Base-by-base conservation (phyloP, 2,888 invertebrate species). In the Drosophila kambysellisi region DNA sequence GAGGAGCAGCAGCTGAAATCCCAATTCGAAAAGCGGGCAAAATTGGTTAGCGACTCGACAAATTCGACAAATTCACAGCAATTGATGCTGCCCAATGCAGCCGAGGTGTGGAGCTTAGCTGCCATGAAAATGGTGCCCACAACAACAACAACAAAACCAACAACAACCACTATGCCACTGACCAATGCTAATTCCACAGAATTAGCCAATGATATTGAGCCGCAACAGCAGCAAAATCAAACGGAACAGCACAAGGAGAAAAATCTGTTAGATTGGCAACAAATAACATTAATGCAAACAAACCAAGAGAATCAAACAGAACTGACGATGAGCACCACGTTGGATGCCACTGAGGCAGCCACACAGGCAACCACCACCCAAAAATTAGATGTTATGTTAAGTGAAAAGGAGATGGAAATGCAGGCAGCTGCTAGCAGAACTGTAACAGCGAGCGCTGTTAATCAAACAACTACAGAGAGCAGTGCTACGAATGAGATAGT, bases 61-160 rank as follows among this genome's bases (percentile, higher is more conserved):
- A 92, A 91, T 65, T 89, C 91, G 17, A 92, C 91, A 39, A 92
- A 91, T 78, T 82, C 89, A 15, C 91, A 92, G 33, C 90, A 92
- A 65, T 70, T 92, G 50, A 85, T 82, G 32, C 67, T 92, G 53
- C 92, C 93, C 37, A 91, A 91, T 68, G 82, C 77, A 20, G 90
- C 91, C 1, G 93, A 93, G 39, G 91, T 87, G 1, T 93, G 93
- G 92, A 91, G 91, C 37, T 74, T 93, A 60, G 92, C 91, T 0
- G 86, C 89, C 12, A 88, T 93, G 89, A 92, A 92, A 85, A 73
- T 85, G 43, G 85, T 91, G 58, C 91, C 90, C 6, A 48, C 37
- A 69, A 70, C 65, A 58, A 39, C 69, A 33, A 53, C 63, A 17
- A 39, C 70, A 35, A 35, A 43, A 25, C 9, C 58, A 35, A 8